Base-by-base conservation (phyloP, 2,797 vertebrate species). In the Spinibarbus caldwelli region DNA sequence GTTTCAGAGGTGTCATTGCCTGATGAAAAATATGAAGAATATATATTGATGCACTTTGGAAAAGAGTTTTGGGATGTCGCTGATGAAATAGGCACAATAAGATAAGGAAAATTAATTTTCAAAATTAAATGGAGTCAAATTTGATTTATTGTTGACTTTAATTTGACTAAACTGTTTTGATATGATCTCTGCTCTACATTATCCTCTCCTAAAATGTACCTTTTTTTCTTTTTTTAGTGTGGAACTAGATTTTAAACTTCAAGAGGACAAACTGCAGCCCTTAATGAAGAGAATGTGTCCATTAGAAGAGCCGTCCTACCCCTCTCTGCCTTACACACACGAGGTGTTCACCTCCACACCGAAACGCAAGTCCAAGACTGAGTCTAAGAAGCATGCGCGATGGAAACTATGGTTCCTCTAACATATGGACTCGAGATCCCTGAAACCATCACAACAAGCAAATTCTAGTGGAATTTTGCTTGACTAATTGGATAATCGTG, bases 331-430 rank as follows among this genome's bases (percentile, higher is more conserved):
- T 98, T 99, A 99, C 92, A 92, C 97, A 91, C 97, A 97, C 93
- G 98, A 99, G 94, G 95, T 96, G 89, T 97, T 96, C 94, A 97
- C 97, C 93, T 97, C 98, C 52, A 97, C 98, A 90, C 98, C 98
- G 82, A 99, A 99, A 94, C 97, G 98, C 96, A 99, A 99, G 96
- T 96, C 98, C 95, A 99, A 99, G 97, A 96, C 96, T 78, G 98
- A 99, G 92, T 97, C 98, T 92, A 99, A 99, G 97, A 99, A 99
- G 95, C 98, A 99, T 0, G 97, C 97, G 82, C 96, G 98, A 89
- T 99, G 98, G 98, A 99, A 97, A 99, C 97, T 99, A 91, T 99
- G 98, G 98, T 99, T 99, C 93, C 96, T 99, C 93, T 99, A 95
- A 97, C 76, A 47, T 73, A 67, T 64, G 57, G 62, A 85, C 84